Base-by-base conservation (phyloP, 2,113 vertebrate genomes). In the Zosterops borbonicus region DNA sequence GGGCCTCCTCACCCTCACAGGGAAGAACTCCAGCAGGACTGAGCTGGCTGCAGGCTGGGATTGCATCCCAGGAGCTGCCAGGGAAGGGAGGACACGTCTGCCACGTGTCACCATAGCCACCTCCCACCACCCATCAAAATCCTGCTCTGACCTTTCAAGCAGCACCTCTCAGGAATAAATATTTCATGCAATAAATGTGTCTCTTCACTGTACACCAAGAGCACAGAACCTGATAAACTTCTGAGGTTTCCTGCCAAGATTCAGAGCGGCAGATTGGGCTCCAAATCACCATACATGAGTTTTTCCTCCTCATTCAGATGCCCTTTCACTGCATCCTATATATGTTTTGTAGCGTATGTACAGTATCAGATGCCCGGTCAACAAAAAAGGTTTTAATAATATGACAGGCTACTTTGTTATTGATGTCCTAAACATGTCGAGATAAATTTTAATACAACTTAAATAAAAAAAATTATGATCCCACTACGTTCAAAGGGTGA, bases 11-110 rank as follows among this genome's bases (percentile, higher is more conserved):
- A 44, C 16, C 31, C 25, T 76, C 13, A 0, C 31, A 42, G 71
- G 44, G 44, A 17, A 59, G 25, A 14, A 27, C 0, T 46, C 9
- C 56, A 53, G 21, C 24, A 7, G 50, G 50, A 27, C 37, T 14
- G 52, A 50, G 42, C 50, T 53, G 39, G 25, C 18, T 73, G 49
- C 31, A 65, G 31, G 0, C 28, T 31, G 59, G 19, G 23, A 7
- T 17, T 64, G 9, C 31, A 63, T 9, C 35, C 62, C 53, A 16
- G 29, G 29, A 50, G 2, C 5, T 18, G 3, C 33, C 47, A 21
- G 9, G 5, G 35, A 44, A 35, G 6, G 6, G 12, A 44, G 7
- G 5, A 12, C 0, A 1, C 2, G 3, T 49, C 78, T 59, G 22
- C 20, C 58, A 5, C 2, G 0, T 2, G 25, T 27, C 60, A 18